Evolutionary conservation across 2,797 vertebrate species (phyloP), one percentile per base, ranked within the genome.

Genomic region (Novumbra hubbsi): DNA sequence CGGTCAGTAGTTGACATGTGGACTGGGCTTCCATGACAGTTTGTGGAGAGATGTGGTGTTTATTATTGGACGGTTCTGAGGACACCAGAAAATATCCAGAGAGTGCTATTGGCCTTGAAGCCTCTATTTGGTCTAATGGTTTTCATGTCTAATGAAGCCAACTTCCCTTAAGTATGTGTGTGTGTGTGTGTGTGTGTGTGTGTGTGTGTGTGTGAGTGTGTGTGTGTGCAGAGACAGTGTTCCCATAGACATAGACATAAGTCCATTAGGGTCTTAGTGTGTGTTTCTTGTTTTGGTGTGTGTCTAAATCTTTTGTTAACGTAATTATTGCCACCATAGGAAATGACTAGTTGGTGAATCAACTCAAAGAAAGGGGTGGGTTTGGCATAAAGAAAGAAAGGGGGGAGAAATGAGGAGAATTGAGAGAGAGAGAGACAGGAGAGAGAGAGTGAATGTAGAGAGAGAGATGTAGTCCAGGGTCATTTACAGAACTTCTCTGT

Each of bases 141-240:
- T 75, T 82, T 73, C 71, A 27, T 71, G 74, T 73, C 78, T 84
- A 90, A 88, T 89, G 86, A 85, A 32, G 76, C 85, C 73, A 73
- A 85, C 82, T 86, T 86, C 86, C 28, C n/a, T 48, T 49, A 67
- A 52, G 24, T 70, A 2, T 55, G 21, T 78, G 52, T 78, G 30
- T 71, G 69, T 71, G 69, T 70, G 68, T 50, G 16, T 50, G 24
- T 52, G 38, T 21, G 19, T 60, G 30, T 71, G 69, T 71, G 69
- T 70, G 68, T 50, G 16, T 50, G 24, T 52, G 38, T 21, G 19
- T 62, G 28, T 28, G 50, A 57, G 69, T 71, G 50, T 71, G 69
- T 57, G 69, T 70, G 68, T 30, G 27, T 50, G 24, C 27, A 41
- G 17, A 57, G 52, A 8, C 41, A 57, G 17, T 17, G 27, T 63